These are phyloP conservation scores for Tetragnatha montana DNA, from an alignment of 2,888 invertebrate species.

Conservation along the genomic window DNA sequence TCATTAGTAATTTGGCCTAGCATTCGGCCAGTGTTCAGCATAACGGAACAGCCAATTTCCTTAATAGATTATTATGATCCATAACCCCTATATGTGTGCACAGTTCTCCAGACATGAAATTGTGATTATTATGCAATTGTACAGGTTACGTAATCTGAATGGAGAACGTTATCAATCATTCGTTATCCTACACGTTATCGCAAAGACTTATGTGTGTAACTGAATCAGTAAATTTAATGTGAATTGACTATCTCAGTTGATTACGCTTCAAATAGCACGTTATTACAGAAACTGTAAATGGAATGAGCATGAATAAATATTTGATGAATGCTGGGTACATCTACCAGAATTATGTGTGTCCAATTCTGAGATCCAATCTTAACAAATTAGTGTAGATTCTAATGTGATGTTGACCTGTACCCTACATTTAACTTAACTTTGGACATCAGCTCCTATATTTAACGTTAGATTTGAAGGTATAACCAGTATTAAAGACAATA, in stretches of 20 bases:
- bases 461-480: too few species aligned
- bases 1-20: too few species aligned
- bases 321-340: neutral
- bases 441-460: too few species aligned
- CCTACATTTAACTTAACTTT: too few species aligned
- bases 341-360: too few species aligned
- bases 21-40: neutral
- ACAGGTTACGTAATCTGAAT: neutral
- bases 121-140: neutral
- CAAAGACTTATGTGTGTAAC: neutral
- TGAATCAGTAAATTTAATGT: neutral
- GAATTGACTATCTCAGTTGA: neutral
- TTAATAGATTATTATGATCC: neutral
- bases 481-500: too few species aligned
- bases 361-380: too few species aligned
- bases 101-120: neutral
- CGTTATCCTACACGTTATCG: neutral
- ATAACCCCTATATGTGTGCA: neutral
- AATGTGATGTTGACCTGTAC: too few species aligned
- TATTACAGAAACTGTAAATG: neutral
- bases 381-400: too few species aligned
- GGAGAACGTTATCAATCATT: neutral
- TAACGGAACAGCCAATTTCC: neutral
- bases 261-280: neutral
- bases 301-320: neutral